phyloP scores from a whole-genome alignment of 2,888 invertebrate species.

The Andricus curvator region DNA sequence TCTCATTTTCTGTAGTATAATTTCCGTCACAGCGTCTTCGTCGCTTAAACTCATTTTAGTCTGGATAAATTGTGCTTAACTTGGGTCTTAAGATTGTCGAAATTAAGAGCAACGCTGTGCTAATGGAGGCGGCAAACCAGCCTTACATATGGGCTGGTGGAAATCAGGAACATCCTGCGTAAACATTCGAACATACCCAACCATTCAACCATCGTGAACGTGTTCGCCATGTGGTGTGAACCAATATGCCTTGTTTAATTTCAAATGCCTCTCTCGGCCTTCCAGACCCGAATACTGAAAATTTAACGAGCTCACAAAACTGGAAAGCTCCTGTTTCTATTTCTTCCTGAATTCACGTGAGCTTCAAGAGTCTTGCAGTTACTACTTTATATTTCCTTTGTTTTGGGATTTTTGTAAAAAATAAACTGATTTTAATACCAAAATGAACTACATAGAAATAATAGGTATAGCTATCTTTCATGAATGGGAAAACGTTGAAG shows the following conservation, averaged over 20 bases:
- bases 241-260: constrained; percentile 38
- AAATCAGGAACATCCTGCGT: constrained; percentile 55
- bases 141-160: constrained; percentile 49
- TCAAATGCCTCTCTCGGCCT: constrained; percentile 32
- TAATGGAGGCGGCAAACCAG: constrained; percentile 46
- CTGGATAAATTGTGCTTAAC: background rate
- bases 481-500: background rate
- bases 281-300: constrained; percentile 29
- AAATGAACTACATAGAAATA: background rate
- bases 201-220: constrained; percentile 50
- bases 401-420: background rate
- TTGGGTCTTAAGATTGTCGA: background rate
- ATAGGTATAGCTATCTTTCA: background rate
- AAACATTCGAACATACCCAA: constrained; percentile 52
- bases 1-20: background rate
- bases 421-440: background rate
- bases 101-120: constrained; percentile 36
- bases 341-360: constrained; percentile 8
- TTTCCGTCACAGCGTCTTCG: background rate
- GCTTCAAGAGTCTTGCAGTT: background rate
- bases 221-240: constrained; percentile 57
- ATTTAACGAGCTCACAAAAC: constrained; percentile 30
- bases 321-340: constrained; percentile 18
- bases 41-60: background rate
- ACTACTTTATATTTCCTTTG: background rate